A percentile compares a stretch with the other conserved stretches of the same genome.
These are phyloP conservation scores for Geopemphigus sp. DNA, from an alignment of 1,140 invertebrate genomes.

Conservation along the genomic window DNA sequence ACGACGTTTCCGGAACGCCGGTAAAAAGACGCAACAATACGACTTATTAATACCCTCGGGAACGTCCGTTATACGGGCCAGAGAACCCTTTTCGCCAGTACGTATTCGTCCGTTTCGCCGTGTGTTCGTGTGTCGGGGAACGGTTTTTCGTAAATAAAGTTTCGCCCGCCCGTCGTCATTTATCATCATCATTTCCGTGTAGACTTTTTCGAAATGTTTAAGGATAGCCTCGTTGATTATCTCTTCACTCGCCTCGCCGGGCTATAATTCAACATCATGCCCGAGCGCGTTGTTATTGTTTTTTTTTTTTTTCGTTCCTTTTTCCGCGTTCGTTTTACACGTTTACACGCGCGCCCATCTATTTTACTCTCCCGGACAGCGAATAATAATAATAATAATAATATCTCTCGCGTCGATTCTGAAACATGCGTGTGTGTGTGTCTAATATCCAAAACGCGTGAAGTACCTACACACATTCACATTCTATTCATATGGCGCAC, in stretches of 20 bases:
- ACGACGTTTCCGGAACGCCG: too few relatives aligned
- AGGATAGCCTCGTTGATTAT: conserved; percentile 7
- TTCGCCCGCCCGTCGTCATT: not conserved
- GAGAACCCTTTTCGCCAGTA: too few relatives aligned
- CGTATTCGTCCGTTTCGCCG: too few relatives aligned
- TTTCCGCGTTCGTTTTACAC: not conserved
- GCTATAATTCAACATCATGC: not conserved
- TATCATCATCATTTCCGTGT: conserved; percentile 14
- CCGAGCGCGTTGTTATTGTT: not conserved
- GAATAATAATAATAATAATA: not conserved
- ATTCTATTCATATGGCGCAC: too few relatives aligned
- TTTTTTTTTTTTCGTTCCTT: too few relatives aligned
- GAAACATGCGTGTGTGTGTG: too few relatives aligned
- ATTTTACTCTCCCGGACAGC: conserved; percentile 4
- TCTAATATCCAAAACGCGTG: too few relatives aligned
- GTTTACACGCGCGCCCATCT: not conserved
- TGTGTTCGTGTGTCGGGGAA: too few relatives aligned
- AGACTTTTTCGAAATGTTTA: conserved; percentile 22
- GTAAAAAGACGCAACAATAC: not conserved
- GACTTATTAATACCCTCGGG: not conserved
- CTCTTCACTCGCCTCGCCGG: not conserved
- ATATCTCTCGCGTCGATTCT: too few relatives aligned
- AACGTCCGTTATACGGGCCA: not conserved
- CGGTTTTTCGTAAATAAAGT: not conserved
- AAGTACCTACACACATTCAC: too few relatives aligned